Evolutionary conservation across 2,888 invertebrate genomes (phyloP), one percentile per base, ranked within the genome.

Genomic region (Candidula unifasciata): DNA sequence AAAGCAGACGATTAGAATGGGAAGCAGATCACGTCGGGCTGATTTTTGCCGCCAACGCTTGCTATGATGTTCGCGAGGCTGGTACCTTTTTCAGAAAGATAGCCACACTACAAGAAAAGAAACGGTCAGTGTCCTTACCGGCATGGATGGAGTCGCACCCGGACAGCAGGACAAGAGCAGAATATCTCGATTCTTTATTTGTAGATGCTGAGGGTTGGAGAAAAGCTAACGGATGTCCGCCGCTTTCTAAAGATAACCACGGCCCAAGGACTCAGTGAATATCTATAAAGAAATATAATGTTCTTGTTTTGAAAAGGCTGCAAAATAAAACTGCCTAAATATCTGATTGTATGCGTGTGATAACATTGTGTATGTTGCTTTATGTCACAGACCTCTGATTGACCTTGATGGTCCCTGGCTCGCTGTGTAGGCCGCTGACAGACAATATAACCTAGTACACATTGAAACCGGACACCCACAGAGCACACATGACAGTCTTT

Each of bases 1-100:
- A 95, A 90, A 95, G 94, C 83, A 93, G 95, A 88, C 91, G 92
- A 64, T 88, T 95, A 83, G 96, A 96, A 92, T 93, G 86, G 30
- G 96, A 96, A 92, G 96, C 96, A 64, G 96, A 96, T 90, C 92
- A 94, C 87, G 94, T 95, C 44, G 96, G 95, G 54, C 90, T 95
- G 8, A 89, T 93, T 80, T 91, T 96, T 77, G 94, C 95, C 66
- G 95, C 95, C 10, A 95, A 94, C 94, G 94, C 94, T 13, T 94
- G 94, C 86, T 94, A 91, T 90, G 95, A 95, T 92, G 94, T 95
- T 0, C 92, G 95, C 81, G 95, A 95, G 90, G 94, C 95, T 54
- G 94, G 94, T 86, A 94, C 94, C 2, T 95, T 95, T 87, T 95
- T 95, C 95, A 92, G 91, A 44, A 93, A 93, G 85, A 95, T 95